Base-by-base conservation (phyloP, 2,888 invertebrate genomes). In the Diaphora mendica region DNA sequence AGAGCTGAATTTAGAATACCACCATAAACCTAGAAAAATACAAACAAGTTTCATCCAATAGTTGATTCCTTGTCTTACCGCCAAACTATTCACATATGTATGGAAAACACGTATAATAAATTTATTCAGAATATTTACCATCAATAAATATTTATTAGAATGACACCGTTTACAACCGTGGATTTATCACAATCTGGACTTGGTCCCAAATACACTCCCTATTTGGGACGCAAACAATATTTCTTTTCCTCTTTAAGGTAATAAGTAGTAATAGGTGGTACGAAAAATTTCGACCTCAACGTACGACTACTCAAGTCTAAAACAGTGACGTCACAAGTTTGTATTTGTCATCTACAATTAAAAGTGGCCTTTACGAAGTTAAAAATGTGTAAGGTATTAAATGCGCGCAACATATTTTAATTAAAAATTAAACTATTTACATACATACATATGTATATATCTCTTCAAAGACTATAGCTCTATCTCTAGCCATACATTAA, bases 121-220 rank as follows among this genome's bases (percentile, higher is more conserved):
- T 62, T 76, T 78, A 78, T 77, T 83, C 75, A 68, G 23, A 44
- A n/a, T 70, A 51, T 44, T 23, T 51, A 64, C 51, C 51, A 68
- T 44, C 39, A 35, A 77, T 73, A 80, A 80, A 82, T 80, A 82
- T 82, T 44, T 77, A 80, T 71, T 51, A 62, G 74, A 66, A 72
- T 70, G 42, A 70, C 68, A 35, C 75, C 69, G 71, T 68, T 65
- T 72, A 65, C 65, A 62, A 71, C 68, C 51, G 62, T 30, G 69
- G 26, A 65, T 59, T 72, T 73, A 76, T 68, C 71, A 66, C 71
- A 68, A 62, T 67, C 35, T 70, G 42, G 73, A 73, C 69, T 76
- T 68, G 44, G 51, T 23, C 23, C 30, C 59, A 62, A 62, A 62
- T 30, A 62, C 15, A 64, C 11, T 30, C 1, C 3, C 39, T 68